Conservation (phyloP, 1,140 invertebrate species). For the Portunus trituberculatus region DNA sequence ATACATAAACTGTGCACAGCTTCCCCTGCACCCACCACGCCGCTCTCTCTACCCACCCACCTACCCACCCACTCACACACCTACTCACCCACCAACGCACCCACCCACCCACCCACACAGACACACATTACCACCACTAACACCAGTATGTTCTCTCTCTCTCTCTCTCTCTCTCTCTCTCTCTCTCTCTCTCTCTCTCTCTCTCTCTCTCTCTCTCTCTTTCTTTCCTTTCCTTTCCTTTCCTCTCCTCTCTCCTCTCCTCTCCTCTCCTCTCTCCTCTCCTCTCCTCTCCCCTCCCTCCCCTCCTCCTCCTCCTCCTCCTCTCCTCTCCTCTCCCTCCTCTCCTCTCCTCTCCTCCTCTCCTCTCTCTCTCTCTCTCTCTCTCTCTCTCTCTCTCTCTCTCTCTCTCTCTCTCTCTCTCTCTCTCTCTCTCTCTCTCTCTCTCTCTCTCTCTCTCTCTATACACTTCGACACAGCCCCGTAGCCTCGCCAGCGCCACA, state of each 20-base stretch:
- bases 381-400: slow-evolving; percentile 37
- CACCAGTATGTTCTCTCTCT: not conserved
- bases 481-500: not conserved
- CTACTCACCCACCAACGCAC: not conserved
- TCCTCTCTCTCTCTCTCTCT: slow-evolving; percentile 7
- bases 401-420: slow-evolving; percentile 50
- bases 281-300: not conserved
- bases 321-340: not conserved
- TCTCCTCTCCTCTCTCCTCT: not conserved
- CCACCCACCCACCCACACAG: not conserved
- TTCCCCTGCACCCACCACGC: not conserved
- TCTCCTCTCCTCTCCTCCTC: not conserved
- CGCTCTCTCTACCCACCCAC: not conserved
- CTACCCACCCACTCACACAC: not conserved
- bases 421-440: slow-evolving; percentile 18
- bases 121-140: not conserved
- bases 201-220: not conserved
- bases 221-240: not conserved
- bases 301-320: not conserved
- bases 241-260: not conserved
- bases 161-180: not conserved
- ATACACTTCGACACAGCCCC: no score
- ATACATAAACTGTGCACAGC: not conserved
- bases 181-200: not conserved
- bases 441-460: not conserved